Conservation (phyloP, 1,140 invertebrate species). For the Idris sp. region DNA sequence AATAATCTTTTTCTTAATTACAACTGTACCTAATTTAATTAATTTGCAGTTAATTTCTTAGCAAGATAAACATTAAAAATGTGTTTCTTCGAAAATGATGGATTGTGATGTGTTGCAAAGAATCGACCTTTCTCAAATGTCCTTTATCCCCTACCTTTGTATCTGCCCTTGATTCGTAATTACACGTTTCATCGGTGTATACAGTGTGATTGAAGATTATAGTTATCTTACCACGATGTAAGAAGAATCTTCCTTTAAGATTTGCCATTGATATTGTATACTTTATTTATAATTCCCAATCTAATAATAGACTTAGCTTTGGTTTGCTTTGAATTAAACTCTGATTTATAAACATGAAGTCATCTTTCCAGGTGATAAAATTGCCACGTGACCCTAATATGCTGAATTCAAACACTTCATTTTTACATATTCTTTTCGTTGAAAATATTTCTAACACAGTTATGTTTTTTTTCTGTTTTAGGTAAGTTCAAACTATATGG, state of each 20-base stretch:
- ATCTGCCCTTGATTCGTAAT: constrained; percentile 58
- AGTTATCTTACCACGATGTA: constrained; percentile 39
- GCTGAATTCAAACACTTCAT: neutral
- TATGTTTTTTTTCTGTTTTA: too few relatives aligned
- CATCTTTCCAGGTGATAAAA: constrained; percentile 14
- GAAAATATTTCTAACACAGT: too few relatives aligned
- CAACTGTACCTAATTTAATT: too few relatives aligned
- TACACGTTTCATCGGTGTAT: constrained; percentile 49
- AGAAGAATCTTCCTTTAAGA: constrained; percentile 43
- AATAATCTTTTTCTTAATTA: too few relatives aligned
- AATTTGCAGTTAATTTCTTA: too few relatives aligned
- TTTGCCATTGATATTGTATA: constrained; percentile 33
- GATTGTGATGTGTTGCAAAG: constrained; percentile 27
- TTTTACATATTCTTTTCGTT: too few relatives aligned
- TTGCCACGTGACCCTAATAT: constrained; percentile 22
- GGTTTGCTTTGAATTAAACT: constrained; percentile 41
- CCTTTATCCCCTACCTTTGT: constrained; percentile 29
- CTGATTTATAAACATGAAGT: constrained; percentile 40
- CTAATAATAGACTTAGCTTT: constrained; percentile 42
- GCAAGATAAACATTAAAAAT: too few relatives aligned
- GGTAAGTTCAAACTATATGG: too few relatives aligned
- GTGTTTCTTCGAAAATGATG: too few relatives aligned
- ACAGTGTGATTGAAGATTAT: constrained; percentile 61
- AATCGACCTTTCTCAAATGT: constrained; percentile 39
- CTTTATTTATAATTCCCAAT: constrained; percentile 33